A percentile compares a stretch with the other conserved stretches of the same genome.
phyloP scores from a whole-genome alignment of 2,888 invertebrate species.

The Philaethria dido region DNA sequence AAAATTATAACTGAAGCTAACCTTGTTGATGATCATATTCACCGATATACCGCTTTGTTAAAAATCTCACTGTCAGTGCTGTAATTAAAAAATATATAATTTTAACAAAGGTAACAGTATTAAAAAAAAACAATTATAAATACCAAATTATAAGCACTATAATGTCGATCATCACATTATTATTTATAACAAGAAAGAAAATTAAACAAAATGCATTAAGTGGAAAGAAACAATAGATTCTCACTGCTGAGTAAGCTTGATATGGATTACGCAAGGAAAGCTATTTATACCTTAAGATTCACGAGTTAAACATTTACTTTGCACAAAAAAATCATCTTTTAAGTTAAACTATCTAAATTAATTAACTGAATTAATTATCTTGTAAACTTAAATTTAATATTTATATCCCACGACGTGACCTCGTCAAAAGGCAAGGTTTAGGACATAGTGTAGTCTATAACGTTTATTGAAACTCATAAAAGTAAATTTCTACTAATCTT shows the following conservation, averaged over 20 bases:
- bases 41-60: slow-evolving; percentile 96
- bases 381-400: slow-evolving; percentile 11
- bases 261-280: neutral
- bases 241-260: neutral
- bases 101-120: neutral
- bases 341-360: too few species aligned
- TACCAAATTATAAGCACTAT: neutral
- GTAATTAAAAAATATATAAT: slow-evolving; percentile 59
- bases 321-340: neutral
- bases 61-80: slow-evolving; percentile 94
- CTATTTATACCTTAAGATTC: neutral
- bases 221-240: neutral
- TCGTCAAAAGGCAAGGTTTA: neutral
- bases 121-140: neutral
- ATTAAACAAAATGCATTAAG: neutral
- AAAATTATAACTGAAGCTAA: slow-evolving; percentile 56
- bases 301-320: neutral
- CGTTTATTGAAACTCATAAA: too few species aligned
- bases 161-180: too few species aligned
- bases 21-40: slow-evolving; percentile 98
- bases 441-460: neutral
- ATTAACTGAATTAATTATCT: too few species aligned
- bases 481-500: too few species aligned
- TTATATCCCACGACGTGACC: neutral
- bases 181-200: neutral